phyloP scores from a whole-genome alignment of 2,113 vertebrate genomes.

The Rhabdornis inornatus region DNA sequence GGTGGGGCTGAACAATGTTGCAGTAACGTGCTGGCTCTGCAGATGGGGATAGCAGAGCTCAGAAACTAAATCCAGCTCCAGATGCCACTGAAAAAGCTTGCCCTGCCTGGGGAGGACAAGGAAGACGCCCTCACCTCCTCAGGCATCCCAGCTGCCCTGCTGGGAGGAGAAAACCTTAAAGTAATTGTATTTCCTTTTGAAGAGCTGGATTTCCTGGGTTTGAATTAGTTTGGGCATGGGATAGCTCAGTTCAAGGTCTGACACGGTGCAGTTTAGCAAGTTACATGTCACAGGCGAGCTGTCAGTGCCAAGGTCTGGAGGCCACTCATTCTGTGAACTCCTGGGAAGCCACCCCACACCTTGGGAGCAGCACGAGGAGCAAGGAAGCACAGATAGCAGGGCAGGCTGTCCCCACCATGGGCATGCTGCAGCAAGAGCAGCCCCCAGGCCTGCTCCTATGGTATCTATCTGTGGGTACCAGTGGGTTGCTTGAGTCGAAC shows the following conservation, averaged over 20 bases:
- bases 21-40: slow-evolving; percentile 48
- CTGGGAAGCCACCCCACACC: background rate
- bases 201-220: background rate
- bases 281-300: rapidly evolving
- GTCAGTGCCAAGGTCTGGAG: background rate
- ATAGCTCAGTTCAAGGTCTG: background rate
- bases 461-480: background rate
- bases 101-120: background rate
- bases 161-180: background rate
- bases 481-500: background rate
- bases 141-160: rapidly evolving
- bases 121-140: background rate
- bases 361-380: background rate
- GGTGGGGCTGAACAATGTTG: background rate
- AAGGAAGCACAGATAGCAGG: background rate
- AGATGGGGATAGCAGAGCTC: slow-evolving; percentile 62
- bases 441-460: background rate
- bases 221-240: background rate
- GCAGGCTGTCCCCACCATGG: background rate
- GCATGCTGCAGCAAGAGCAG: background rate
- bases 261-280: rapidly evolving
- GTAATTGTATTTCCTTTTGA: background rate
- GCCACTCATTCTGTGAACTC: background rate
- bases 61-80: background rate
- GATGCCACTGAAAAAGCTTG: background rate